Evolutionary conservation across 23 tunicate species (phyloP), one percentile per base, ranked within the genome.

Genomic region (Botrylloides violaceus): DNA sequence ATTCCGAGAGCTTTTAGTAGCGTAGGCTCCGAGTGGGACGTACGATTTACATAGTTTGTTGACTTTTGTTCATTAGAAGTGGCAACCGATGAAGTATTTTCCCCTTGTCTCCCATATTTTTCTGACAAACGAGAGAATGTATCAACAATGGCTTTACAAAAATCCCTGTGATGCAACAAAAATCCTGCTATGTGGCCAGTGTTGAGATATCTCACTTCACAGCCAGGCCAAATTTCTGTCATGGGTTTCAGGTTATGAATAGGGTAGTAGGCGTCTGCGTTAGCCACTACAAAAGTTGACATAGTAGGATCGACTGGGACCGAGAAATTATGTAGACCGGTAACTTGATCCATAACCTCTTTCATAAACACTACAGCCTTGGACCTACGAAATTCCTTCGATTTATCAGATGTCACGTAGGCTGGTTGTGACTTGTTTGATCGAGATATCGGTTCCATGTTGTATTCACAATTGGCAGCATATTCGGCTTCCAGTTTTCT

Each of bases 171-270:
- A 57, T 91, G 82, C 32, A 91, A 53, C 47, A 91, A 53, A 7
- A 58, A 84, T 6, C 98, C 98, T 29, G 76, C 82, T 22, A 91
- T 71, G 55, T 91, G 98, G 3, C 98, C 98, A 21, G 85, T 66
- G 60, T 88, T 73, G 23, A 88, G 43, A 29, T 26, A 36, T 25
- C 76, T 27, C 25, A 92, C 98, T 80, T 84, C 76, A 57, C 92
- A 84, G 32, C 92, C 98, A 27, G 98, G 98, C 98, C 98, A 92
- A 20, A 92, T 70, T 37, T 80, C 62, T 5, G 63, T 34, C 93
- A 92, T 84, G 18, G 80, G 80, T 49, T 38, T 62, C 27, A 92
- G 58, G 0, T 43, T 47, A 22, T 71, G 43, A 47, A 55, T 66
- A 20, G 98, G 92, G 66, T 90, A 92, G 59, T 84, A 92, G 23